These are phyloP conservation scores for Osmoderma eremita DNA, from an alignment of 2,888 invertebrate genomes.

Conservation along the genomic window DNA sequence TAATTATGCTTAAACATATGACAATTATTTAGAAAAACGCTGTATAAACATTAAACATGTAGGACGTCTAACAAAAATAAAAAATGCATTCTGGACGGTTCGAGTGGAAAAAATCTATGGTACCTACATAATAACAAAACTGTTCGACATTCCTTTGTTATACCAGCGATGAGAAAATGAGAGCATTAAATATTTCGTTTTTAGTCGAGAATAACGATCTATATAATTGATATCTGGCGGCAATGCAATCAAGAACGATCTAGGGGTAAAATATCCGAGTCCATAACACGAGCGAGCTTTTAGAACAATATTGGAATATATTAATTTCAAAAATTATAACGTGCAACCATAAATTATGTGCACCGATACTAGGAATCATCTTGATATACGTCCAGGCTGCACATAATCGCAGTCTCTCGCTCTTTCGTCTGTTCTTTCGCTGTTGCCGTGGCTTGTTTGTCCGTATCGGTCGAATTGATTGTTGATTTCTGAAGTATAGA, in stretches of 20 bases:
- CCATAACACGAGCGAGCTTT: conserved; percentile 58
- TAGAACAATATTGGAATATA: conserved; percentile 63
- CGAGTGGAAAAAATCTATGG: conserved; percentile 11
- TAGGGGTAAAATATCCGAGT: conserved; percentile 63
- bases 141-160: conserved; percentile 43
- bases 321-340: conserved; percentile 61
- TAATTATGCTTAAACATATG: too few relatives aligned
- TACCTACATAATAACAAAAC: conserved; percentile 32
- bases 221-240: conserved; percentile 65
- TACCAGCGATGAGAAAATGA: conserved; percentile 51
- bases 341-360: conserved; percentile 46
- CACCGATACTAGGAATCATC: conserved; percentile 43
- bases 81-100: background rate
- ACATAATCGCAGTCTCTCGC: conserved; percentile 31
- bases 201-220: conserved; percentile 63
- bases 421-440: background rate
- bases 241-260: conserved; percentile 63
- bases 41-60: too few relatives aligned
- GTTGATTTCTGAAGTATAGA: conserved; percentile 16
- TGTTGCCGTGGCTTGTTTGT: background rate
- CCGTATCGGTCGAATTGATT: conserved; percentile 16
- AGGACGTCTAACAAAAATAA: background rate
- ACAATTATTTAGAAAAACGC: too few relatives aligned
- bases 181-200: conserved; percentile 63
- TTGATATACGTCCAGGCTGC: conserved; percentile 39